Conservation (phyloP, 2,113 vertebrate genomes). For the Odobenus rosmarus region DNA sequence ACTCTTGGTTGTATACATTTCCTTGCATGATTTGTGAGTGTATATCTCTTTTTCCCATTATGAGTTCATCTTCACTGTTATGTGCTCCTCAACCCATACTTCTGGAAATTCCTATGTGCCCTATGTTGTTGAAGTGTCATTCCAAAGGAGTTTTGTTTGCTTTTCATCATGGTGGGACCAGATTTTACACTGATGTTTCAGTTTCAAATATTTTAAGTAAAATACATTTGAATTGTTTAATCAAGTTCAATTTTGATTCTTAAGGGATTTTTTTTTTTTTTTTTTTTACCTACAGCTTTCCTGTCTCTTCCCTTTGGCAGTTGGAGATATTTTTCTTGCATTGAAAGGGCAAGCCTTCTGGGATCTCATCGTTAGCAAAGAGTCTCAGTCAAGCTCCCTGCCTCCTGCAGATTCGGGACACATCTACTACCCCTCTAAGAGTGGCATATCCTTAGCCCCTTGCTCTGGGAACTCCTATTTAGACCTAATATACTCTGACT, state of each 20-base stretch:
- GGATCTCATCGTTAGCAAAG: not conserved
- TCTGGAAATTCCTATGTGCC: not conserved
- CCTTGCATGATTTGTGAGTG: no score
- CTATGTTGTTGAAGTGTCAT: not conserved
- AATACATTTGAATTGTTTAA: not conserved
- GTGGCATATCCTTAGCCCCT: not conserved
- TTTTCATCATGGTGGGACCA: not conserved
- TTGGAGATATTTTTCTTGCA: not conserved
- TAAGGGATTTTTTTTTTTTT: not conserved
- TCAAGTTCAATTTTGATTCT: not conserved
- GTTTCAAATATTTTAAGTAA: not conserved
- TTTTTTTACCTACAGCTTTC: not conserved
- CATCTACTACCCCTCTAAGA: not conserved
- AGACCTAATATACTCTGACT: not conserved
- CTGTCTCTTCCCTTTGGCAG: not conserved
- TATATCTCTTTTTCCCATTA: not conserved
- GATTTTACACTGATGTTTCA: not conserved
- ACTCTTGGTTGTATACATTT: not conserved
- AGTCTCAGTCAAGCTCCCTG: not conserved
- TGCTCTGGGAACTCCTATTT: not conserved
- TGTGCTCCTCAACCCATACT: accelerated
- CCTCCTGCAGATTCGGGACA: not conserved
- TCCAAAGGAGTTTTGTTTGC: not conserved
- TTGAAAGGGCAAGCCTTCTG: not conserved
- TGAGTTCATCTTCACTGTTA: not conserved